Evolutionary conservation across 2,113 vertebrate species (phyloP).

Genomic region (Astur gentilis): DNA sequence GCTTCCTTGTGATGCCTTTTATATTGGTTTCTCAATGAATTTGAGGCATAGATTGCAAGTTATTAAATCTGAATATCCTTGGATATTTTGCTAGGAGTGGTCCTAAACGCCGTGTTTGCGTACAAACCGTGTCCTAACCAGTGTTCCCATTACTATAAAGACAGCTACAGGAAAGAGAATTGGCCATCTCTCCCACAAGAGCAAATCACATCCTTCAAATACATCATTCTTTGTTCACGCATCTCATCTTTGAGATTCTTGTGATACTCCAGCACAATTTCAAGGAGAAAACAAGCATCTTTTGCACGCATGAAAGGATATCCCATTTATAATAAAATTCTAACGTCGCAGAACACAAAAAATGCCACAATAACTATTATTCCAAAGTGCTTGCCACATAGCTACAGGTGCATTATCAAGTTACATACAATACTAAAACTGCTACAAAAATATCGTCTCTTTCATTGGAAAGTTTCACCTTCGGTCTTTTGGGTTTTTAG

Average conservation of each 20-base stretch:
- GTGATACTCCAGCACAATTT: neutral
- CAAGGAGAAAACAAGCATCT: neutral
- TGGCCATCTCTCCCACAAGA: neutral
- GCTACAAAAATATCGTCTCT: neutral
- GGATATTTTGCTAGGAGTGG: neutral
- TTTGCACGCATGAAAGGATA: neutral
- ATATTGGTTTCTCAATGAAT: neutral
- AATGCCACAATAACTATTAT: neutral
- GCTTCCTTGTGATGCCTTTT: neutral
- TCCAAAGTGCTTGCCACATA: neutral
- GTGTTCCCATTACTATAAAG: neutral
- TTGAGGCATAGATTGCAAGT: neutral
- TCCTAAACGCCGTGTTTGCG: neutral
- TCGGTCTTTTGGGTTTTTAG: neutral
- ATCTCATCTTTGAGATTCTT: neutral
- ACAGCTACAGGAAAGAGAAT: neutral
- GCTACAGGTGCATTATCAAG: neutral
- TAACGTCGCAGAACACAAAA: neutral
- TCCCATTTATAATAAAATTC: neutral
- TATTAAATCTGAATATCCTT: neutral
- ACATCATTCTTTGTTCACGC: neutral
- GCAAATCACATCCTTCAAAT: neutral
- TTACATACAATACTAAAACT: neutral
- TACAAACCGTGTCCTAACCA: neutral
- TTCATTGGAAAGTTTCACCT: neutral